A percentile compares a stretch with the other conserved stretches of the same genome.
Evolutionary conservation across 2,888 invertebrate species (phyloP).

Genomic region (Lithophane semibrunnea): DNA sequence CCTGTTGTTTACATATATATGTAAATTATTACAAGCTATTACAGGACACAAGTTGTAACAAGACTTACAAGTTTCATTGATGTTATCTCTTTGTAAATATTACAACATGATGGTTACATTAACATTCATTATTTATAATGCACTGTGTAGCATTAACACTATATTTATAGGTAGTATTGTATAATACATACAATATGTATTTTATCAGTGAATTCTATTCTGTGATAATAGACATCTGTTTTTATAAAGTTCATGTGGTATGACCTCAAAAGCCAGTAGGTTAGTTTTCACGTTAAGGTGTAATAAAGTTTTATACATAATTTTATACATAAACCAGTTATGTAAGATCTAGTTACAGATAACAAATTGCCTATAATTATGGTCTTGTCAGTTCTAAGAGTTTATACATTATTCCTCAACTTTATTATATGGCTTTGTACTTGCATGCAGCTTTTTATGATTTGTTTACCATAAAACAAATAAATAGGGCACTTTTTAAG

Average conservation of each 20-base stretch:
- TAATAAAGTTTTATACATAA: not conserved
- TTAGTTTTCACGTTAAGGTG: conserved; percentile 13
- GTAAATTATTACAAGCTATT: conserved; percentile 31
- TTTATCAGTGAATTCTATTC: conserved; percentile 16
- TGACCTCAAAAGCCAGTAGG: conserved; percentile 27
- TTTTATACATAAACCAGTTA: conserved; percentile 3
- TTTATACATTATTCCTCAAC: not conserved
- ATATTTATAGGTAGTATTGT: conserved; percentile 20
- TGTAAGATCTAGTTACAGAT: not conserved
- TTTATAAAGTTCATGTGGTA: not conserved
- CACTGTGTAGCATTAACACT: conserved; percentile 10
- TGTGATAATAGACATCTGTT: conserved; percentile 20
- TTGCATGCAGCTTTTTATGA: not conserved
- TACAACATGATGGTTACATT: conserved; percentile 31
- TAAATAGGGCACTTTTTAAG: not conserved
- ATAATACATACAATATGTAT: not conserved
- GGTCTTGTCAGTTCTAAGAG: not conserved
- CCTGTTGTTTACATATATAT: conserved; percentile 55
- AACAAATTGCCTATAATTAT: not conserved
- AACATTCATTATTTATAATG: conserved; percentile 12
- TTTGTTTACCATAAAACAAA: conserved; percentile 32
- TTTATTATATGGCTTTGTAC: not conserved
- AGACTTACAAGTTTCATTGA: conserved; percentile 27
- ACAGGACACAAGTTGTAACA: conserved; percentile 7
- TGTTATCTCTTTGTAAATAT: conserved; percentile 53